These are phyloP conservation scores for Steatocranus sp. DNA, from an alignment of 2,797 vertebrate species.

Conservation along the genomic window DNA sequence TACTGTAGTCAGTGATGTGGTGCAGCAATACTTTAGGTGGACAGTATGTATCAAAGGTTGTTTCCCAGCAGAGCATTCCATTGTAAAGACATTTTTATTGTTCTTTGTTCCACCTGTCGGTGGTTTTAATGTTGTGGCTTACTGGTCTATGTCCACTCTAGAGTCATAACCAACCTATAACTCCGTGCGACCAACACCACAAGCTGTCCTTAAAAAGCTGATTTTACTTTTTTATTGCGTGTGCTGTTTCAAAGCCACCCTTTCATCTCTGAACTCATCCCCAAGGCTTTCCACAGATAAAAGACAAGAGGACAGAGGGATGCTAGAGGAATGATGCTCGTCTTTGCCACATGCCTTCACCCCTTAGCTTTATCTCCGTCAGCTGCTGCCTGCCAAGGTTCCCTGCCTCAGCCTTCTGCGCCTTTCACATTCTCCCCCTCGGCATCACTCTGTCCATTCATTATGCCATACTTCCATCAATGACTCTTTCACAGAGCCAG, in stretches of 20 bases:
- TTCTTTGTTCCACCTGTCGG: not conserved
- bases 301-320: not conserved
- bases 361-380: slow-evolving; percentile 6
- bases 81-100: not conserved
- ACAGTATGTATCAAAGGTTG: not conserved
- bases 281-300: slow-evolving; percentile 5
- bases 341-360: slow-evolving; percentile 39
- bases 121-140: not conserved
- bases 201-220: not conserved
- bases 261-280: slow-evolving; percentile 18
- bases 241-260: not conserved
- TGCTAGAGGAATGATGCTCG: not conserved
- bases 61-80: not conserved
- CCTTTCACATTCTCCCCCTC: slow-evolving; percentile 44
- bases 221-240: not conserved
- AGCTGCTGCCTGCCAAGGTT: slow-evolving; percentile 33
- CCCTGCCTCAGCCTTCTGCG: not conserved
- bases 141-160: not conserved
- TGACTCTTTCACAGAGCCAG: slow-evolving; percentile 67
- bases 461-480: slow-evolving; percentile 64
- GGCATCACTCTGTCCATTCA: slow-evolving; percentile 68
- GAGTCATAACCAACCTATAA: not conserved
- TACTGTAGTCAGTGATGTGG: not conserved
- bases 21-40: not conserved
- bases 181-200: not conserved